Base-by-base conservation (phyloP, 1,140 invertebrate genomes). In the Drosophila jambulina region DNA sequence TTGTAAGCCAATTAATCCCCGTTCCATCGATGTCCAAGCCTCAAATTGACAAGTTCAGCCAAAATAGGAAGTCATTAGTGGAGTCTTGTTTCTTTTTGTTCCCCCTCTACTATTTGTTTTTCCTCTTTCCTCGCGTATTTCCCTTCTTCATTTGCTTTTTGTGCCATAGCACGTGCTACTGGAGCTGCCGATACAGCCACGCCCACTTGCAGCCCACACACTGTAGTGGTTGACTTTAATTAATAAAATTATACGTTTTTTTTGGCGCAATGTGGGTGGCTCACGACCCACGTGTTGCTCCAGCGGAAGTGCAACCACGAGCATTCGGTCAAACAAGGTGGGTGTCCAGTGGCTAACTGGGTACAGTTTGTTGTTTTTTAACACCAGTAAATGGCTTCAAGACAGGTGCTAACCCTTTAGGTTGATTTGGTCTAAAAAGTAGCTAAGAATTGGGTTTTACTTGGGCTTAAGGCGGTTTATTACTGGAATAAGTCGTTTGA, bases 1-100 rank as follows among this genome's bases (percentile, higher is more conserved):
- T 74, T 60, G 59, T 69, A 60, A 23, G 68, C 70, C 49, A 72
- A 74, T 74, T 74, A 72, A 74, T 72, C 49, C 53, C 51, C 53
- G 15, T 7, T 17, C 17, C 64, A 72, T 72, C 53, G 67, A 60
- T 72, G 67, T 15, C 51, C 32, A 38, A 23, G 53, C 10, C 25
- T 17, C 69, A 59, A 72, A 72, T 72, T 72, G 70, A 74, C 70
- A 72, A 74, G 29, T 72, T 72, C 53, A 38, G 25, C 68, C 70
- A 25, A 74, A 72, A 60, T 51, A 51, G 70, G 70, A 74, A 74
- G 70, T 74, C 54, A 74, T 74, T 72, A 74, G 71, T 25, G 29
- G 23, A 15, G 15, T n/a, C 23, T 48, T 48, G 27, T 51, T 13
- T 29, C 17, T 29, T 0, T 19, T 13, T 19, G 1, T 27, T 49